Base-by-base conservation (phyloP, 2,797 vertebrate species). In the Anniella stebbinsi region DNA sequence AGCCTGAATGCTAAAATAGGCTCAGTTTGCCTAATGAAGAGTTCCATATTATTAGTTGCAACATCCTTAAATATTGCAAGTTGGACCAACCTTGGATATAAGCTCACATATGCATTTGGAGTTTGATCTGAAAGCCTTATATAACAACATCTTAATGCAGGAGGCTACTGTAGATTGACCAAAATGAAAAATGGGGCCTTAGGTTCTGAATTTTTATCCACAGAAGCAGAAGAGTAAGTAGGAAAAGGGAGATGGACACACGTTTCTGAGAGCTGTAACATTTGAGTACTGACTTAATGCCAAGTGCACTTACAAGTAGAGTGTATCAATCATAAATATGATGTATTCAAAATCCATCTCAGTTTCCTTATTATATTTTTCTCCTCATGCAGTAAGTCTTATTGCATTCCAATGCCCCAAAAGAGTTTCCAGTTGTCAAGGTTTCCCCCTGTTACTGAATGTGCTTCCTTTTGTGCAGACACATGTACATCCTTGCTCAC, bases 11-110 rank as follows among this genome's bases (percentile, higher is more conserved):
- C 36, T 72, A 86, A 60, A 86, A 67, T 84, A 69, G 82, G 41
- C 41, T 69, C 84, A 86, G 69, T 86, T 86, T 38, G 51, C 51
- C 84, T 86, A 86, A 83, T 83, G 81, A 83, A 73, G 70, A 57
- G 48, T n/a, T 57, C 48, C 25, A 15, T 60, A 25, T 75, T 36
- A 75, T 51, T 63, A 63, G 60, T 75, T 57, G 11, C 51, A 38
- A 25, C 70, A 57, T 75, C 51, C 25, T 70, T 45, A 76, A 77
- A 41, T 36, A 33, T 66, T 12, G 70, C 70, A 76, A 38, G 70
- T 57, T 73, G 51, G 38, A 72, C 4, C n/a, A 41, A 70, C 15
- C 10, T 25, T 30, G 13, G 7, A 57, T 57, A 80, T 70, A 48
- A 41, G 23, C 21, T 80, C 5, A 54, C 15, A 33, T 36, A 60